Conservation (phyloP, 2,797 vertebrate genomes). For the Microctenopoma steveboyesi region DNA sequence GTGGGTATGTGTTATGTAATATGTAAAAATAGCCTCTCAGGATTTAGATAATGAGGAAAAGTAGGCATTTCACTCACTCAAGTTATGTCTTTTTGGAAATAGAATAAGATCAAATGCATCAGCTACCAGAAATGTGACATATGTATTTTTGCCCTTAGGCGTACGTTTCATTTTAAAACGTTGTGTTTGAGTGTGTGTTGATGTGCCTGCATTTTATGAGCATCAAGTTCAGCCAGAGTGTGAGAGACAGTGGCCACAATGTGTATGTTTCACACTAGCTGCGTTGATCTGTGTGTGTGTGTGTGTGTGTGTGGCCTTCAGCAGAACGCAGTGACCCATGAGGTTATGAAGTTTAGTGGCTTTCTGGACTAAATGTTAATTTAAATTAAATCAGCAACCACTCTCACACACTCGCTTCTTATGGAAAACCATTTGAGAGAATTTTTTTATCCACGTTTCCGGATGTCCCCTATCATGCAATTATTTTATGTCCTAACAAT, state of each 20-base stretch:
- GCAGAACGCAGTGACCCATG: not conserved
- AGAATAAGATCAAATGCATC: not conserved
- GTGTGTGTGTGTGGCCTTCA: slow-evolving; percentile 23
- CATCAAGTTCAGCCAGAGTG: slow-evolving; percentile 30
- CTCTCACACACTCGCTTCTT: slow-evolving; percentile 34
- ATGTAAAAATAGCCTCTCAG: slow-evolving; percentile 47
- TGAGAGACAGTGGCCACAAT: not conserved
- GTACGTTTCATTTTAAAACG: not conserved
- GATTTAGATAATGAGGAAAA: slow-evolving; percentile 45
- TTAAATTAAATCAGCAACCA: slow-evolving; percentile 42
- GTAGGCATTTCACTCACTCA: slow-evolving; percentile 14
- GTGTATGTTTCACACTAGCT: not conserved
- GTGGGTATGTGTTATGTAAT: slow-evolving; percentile 50
- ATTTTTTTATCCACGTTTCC: slow-evolving; percentile 40
- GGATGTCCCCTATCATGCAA: slow-evolving; percentile 29
- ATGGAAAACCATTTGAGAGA: slow-evolving; percentile 45
- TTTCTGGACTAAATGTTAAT: slow-evolving; percentile 45
- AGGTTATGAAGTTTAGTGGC: slow-evolving; percentile 10
- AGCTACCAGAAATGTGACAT: not conserved
- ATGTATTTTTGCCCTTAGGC: not conserved
- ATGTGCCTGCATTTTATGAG: slow-evolving; percentile 12
- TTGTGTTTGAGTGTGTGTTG: slow-evolving; percentile 7
- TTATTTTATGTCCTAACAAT: slow-evolving; percentile 64
- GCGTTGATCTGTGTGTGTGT: not conserved
- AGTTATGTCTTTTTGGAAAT: slow-evolving; percentile 1